These are phyloP conservation scores for Drosophila oshimai DNA, from an alignment of 1,140 invertebrate species.

Conservation along the genomic window DNA sequence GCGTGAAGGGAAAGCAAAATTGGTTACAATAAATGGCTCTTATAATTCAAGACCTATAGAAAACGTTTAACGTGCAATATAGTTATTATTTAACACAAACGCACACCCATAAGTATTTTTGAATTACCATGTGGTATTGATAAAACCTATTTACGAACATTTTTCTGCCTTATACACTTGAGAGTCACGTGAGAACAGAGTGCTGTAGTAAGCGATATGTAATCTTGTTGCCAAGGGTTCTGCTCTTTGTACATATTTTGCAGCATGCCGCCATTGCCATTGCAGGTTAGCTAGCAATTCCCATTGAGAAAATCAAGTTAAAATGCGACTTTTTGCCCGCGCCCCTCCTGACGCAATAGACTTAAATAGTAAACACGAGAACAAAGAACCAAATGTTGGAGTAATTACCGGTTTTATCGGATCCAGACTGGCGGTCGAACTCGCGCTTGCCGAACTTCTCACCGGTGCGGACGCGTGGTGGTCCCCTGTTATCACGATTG, in stretches of 20 bases:
- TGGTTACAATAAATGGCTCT: too few relatives aligned
- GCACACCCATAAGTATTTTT: too few relatives aligned
- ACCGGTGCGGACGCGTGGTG: conserved; percentile 84
- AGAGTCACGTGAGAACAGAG: not conserved
- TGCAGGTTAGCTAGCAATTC: not conserved
- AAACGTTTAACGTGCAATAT: too few relatives aligned
- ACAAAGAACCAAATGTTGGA: conserved; percentile 5
- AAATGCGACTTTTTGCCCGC: not conserved
- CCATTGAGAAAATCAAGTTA: not conserved
- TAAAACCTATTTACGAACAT: not conserved
- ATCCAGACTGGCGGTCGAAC: conserved; percentile 97
- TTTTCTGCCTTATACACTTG: not conserved
- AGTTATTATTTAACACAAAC: too few relatives aligned
- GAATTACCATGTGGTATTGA: not conserved
- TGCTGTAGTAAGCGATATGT: not conserved
- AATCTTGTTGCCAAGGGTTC: conserved; percentile 30
- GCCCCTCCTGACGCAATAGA: not conserved
- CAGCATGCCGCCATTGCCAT: conserved; percentile 6
- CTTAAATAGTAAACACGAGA: conserved; percentile 5
- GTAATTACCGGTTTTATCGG: conserved; percentile 92
- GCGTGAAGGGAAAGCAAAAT: too few relatives aligned
- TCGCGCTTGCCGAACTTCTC: conserved; percentile 90
- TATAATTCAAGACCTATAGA: too few relatives aligned
- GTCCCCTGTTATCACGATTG: conserved; percentile 66
- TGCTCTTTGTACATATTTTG: not conserved